Evolutionary conservation across 2,113 vertebrate genomes (phyloP), one percentile per base, ranked within the genome.

Genomic region (Pao palembangensis): DNA sequence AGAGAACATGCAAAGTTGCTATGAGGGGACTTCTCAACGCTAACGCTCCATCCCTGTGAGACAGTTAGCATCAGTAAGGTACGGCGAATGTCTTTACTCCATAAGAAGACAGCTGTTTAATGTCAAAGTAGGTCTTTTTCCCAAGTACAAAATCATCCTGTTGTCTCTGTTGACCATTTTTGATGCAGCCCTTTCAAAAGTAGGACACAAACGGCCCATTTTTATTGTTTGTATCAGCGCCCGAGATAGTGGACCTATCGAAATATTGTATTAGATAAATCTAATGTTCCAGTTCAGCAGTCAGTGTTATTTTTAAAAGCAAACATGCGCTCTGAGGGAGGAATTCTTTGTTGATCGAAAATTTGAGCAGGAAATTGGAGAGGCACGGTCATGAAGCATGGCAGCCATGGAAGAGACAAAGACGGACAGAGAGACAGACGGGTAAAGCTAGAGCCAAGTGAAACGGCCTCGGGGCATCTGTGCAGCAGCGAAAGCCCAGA

Each of bases 381-480:
- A 68, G 73, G 59, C 17, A 58, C 54, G 77, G 72, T 80, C 74
- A 74, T 75, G 72, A 55, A 49, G 61, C 20, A 16, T 23, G 51
- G 46, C 65, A 60, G 55, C 51, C 51, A 70, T 51, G 48, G 42
- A 31, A 53, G 61, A 64, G 38, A 21, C 34, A 38, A 38, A 38
- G 43, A 57, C n/a, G 17, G 56, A 51, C 34, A 38, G 34, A 38
- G 48, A 57, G 61, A 50, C 41, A 48, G 46, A 55, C 47, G 48
- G 44, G 13, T 61, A 64, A 49, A 60, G 59, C 54, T 23, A 18
- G 63, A 44, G 64, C 59, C 73, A 54, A 51, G 51, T 47, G 34
- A 58, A 73, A 75, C 76, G 77, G 75, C 85, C 81, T 70, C 49
- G 19, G 63, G 76, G 79, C 77, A 68, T 69, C 49, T 73, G 67